Base-by-base conservation (phyloP, 2,888 invertebrate species). In the Nemotelus pantherinus region DNA sequence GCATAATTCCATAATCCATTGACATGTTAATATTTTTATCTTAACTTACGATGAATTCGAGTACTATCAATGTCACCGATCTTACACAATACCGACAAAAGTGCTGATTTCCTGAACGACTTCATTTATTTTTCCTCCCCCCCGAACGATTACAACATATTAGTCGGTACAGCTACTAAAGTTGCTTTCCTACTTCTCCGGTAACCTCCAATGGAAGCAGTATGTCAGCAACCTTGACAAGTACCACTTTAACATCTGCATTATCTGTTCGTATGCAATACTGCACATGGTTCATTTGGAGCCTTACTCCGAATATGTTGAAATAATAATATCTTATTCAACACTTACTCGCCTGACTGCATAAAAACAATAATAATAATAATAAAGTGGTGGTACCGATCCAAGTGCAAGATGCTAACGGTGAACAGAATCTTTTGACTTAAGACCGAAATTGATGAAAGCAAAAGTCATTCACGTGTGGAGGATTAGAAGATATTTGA, bases 211-310 rank as follows among this genome's bases (percentile, higher is more conserved):
- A 25, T 5, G 10, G 10, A 25, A 25, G 10, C 57, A 10, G 25
- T 25, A 57, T 57, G 3, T 3, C 25, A 57, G 25, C 64, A 64
- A 44, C 64, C 64, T 64, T 64, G 64, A 43, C 10, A 43, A 64
- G 64, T 64, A 64, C 64, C 64, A 64, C 3, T n/a, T 10, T 57
- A 45, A 44, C 7, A 64, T 64, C 64, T 64, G 64, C 64, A 57
- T 57, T 57, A 57, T 57, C 25, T 6, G 6, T 10, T 57, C 10
- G 57, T 53, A 63, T 63, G 53, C 53, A 10, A 63, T 43, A 63
- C 7, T 63, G 44, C 64, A 44, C n/a, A 44, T 57, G 57, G 57
- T 10, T 7, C n/a, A 57, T 57, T 57, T 25, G 57, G 3, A 25
- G 5, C 57, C 57, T 57, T 5, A 4, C 25, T 10, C 10, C 10